A percentile compares a stretch with the other conserved stretches of the same genome.
phyloP scores from a whole-genome alignment of 2,797 vertebrate species.

The Pogonophryne albipinna region DNA sequence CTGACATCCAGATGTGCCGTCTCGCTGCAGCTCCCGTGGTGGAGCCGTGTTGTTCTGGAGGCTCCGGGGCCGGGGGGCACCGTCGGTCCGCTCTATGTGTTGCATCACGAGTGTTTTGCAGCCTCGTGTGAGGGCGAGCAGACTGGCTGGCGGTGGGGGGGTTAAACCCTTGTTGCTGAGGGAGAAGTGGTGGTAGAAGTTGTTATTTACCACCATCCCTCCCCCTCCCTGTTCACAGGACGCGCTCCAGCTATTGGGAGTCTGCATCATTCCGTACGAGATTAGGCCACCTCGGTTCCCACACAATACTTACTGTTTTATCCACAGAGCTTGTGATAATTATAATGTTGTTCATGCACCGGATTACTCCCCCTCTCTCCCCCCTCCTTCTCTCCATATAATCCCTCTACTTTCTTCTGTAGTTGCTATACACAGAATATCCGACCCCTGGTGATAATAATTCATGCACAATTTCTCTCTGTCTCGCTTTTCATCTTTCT shows the following conservation, averaged over 20 bases:
- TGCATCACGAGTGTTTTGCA: conserved; percentile 69
- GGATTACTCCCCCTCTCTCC: conserved; percentile 9
- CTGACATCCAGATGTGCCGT: conserved; percentile 77
- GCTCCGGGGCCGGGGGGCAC: conserved; percentile 53
- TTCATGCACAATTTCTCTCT: conserved; percentile 73
- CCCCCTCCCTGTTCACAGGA: conserved; percentile 81
- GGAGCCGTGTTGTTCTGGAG: conserved; percentile 60
- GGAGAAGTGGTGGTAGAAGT: conserved; percentile 70
- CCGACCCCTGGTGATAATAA: conserved; percentile 83
- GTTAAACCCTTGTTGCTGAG: conserved; percentile 57
- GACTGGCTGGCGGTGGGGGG: conserved; percentile 66
- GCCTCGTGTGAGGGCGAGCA: conserved; percentile 69
- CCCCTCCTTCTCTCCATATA: background rate
- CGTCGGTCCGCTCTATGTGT: conserved; percentile 56
- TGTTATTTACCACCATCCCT: conserved; percentile 80
- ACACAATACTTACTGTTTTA: conserved; percentile 90
- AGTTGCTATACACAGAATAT: conserved; percentile 43
- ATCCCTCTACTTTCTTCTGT: conserved; percentile 36
- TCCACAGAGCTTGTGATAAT: conserved; percentile 90
- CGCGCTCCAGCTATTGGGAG: conserved; percentile 87
- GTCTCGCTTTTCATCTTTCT: conserved; percentile 39
- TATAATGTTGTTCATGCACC: conserved; percentile 77
- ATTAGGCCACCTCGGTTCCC: conserved; percentile 89
- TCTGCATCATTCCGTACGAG: conserved; percentile 89
- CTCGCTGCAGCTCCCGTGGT: conserved; percentile 57